Conservation (phyloP, 2,113 vertebrate species). For the Mus musculus region GRCm39 chr9:85928501-85929000, state of each 20-base stretch:
- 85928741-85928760: background rate
- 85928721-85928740: background rate
- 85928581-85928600: background rate
- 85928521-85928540: background rate
- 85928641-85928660: background rate
- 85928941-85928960: background rate
- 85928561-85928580: background rate
- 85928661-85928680: constrained; percentile 15
- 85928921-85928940: background rate
- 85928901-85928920: background rate
- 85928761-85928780: no score
- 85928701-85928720: background rate
- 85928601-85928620: constrained; percentile 31
- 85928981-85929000: background rate
- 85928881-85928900: background rate
- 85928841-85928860: background rate
- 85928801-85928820: background rate
- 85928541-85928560: background rate
- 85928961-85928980: background rate
- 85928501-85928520: background rate
- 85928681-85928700: constrained; percentile 36
- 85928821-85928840: background rate
- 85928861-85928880: background rate
- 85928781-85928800: no score
- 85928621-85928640: background rate